These are phyloP conservation scores for Phymanthus crucifer DNA, from an alignment of 92 coral and sea anemone genomes.

Conservation along the genomic window DNA sequence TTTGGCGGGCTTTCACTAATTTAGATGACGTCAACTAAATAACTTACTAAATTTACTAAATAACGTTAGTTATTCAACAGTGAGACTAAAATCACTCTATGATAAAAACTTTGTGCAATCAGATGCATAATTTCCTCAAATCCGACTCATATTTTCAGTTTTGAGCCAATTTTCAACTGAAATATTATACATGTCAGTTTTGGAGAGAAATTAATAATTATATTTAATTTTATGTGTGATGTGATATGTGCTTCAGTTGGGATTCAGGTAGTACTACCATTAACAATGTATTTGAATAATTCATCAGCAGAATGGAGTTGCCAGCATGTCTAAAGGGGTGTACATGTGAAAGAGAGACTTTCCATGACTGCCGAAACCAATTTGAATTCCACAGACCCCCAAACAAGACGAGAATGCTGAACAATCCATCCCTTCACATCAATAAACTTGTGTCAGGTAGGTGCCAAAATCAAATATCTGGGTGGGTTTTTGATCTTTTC, in stretches of 20 bases:
- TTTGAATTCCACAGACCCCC: slow-evolving; percentile 6
- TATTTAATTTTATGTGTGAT: background rate
- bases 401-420: slow-evolving; percentile 7
- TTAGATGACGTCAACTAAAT: too few relatives aligned
- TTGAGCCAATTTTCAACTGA: too few relatives aligned
- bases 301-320: slow-evolving; percentile 41
- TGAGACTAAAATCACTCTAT: too few relatives aligned
- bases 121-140: too few relatives aligned
- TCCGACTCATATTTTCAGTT: too few relatives aligned
- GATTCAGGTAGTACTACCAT: background rate
- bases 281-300: slow-evolving; percentile 1
- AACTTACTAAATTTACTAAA: too few relatives aligned
- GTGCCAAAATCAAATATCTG: background rate
- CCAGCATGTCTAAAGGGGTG: slow-evolving; percentile 61
- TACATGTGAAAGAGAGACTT: slow-evolving; percentile 59
- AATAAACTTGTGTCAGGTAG: slow-evolving; percentile 22
- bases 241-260: background rate
- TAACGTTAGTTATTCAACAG: too few relatives aligned
- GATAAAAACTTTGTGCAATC: too few relatives aligned
- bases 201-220: background rate
- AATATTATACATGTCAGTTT: too few relatives aligned
- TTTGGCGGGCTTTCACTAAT: too few relatives aligned
- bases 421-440: slow-evolving; percentile 18
- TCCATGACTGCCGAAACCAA: slow-evolving; percentile 21
- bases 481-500: background rate